Evolutionary conservation across 2,888 invertebrate species (phyloP).

Genomic region (Eucera pruinosa): DNA sequence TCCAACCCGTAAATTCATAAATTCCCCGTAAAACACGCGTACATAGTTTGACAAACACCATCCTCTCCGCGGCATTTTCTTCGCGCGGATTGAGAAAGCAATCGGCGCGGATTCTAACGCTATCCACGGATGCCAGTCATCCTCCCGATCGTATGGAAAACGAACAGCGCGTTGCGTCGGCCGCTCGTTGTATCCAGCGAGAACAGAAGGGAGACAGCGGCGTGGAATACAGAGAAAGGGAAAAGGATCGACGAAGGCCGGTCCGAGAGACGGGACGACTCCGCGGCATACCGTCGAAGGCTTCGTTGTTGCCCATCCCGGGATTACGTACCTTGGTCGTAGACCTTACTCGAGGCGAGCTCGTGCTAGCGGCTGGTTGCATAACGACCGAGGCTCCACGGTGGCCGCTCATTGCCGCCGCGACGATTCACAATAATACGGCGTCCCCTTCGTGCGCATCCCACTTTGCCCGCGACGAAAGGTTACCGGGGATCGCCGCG

Average conservation of each 20-base stretch:
- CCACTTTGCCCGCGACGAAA: constrained; percentile 55
- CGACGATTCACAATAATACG: constrained; percentile 65
- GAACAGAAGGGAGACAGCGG: background rate
- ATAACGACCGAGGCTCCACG: constrained; percentile 60
- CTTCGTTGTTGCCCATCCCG: constrained; percentile 71
- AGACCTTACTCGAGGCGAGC: constrained; percentile 75
- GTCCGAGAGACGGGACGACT: constrained; percentile 25
- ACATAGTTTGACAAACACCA: too few relatives aligned
- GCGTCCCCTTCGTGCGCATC: constrained; percentile 50
- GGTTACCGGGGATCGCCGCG: constrained; percentile 44
- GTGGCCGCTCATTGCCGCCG: constrained; percentile 68
- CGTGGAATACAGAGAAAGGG: constrained; percentile 11
- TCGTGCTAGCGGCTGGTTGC: constrained; percentile 60
- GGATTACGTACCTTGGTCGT: constrained; percentile 77
- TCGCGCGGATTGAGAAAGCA: constrained; percentile 11
- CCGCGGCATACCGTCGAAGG: constrained; percentile 62
- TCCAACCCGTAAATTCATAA: too few relatives aligned
- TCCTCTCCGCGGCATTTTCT: too few relatives aligned
- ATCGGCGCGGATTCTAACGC: constrained; percentile 1
- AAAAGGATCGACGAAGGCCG: constrained; percentile 26
- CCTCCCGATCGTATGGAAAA: constrained; percentile 11
- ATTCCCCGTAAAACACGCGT: too few relatives aligned
- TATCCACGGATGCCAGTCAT: too few relatives aligned
- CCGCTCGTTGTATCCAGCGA: too few relatives aligned
- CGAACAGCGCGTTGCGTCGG: too few relatives aligned